phyloP scores from a whole-genome alignment of 2,113 vertebrate genomes.

The Phoenicopterus ruber region DNA sequence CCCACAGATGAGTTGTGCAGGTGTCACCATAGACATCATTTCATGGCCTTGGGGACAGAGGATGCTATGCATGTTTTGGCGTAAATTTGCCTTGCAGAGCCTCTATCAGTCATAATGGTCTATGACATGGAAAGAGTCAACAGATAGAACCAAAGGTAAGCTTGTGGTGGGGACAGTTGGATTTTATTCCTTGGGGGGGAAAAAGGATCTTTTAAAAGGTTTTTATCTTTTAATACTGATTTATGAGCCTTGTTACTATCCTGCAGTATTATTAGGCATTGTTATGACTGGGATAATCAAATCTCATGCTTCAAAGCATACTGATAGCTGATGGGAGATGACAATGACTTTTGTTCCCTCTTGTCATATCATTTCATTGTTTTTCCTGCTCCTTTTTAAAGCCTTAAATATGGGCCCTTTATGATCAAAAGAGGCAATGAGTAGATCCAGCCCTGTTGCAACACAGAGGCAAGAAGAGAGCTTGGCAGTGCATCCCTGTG shows the following conservation, averaged over 20 bases:
- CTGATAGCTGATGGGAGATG: background rate
- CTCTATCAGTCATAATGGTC: background rate
- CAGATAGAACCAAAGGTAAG: background rate
- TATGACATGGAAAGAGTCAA: background rate
- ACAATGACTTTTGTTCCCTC: background rate
- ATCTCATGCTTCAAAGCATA: conserved; percentile 3
- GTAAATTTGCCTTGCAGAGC: background rate
- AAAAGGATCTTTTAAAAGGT: background rate
- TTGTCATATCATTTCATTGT: background rate
- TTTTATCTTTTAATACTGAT: background rate
- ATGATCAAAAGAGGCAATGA: background rate
- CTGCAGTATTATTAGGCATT: background rate
- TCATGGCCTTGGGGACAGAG: background rate
- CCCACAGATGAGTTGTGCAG: background rate
- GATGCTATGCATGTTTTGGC: background rate
- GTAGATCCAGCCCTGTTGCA: background rate
- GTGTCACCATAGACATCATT: background rate
- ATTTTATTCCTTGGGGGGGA: background rate
- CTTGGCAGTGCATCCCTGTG: background rate
- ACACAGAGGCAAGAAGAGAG: background rate
- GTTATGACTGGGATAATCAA: background rate
- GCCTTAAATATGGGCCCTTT: background rate
- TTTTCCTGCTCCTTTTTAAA: background rate
- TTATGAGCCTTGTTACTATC: background rate
- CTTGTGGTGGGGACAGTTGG: background rate